Base-by-base conservation (phyloP, 2,888 invertebrate genomes). In the Nomada ferruginata region DNA sequence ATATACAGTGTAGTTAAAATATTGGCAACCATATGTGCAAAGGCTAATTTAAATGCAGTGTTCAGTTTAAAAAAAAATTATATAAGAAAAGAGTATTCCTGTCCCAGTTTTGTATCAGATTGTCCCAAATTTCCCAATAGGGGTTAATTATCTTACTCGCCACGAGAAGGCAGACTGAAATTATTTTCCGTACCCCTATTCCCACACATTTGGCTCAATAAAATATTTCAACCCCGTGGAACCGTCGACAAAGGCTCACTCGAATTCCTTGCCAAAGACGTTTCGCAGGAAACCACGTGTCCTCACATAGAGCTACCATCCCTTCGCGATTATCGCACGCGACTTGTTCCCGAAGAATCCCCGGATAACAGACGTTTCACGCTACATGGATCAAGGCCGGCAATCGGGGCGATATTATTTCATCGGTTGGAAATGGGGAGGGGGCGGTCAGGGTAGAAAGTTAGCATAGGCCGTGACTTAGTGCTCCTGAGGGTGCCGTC, bases 401-500 rank as follows among this genome's bases (percentile, higher is more conserved):
- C 87, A 87, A 87, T 90, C 87, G 87, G 89, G 86, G 85, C 85
- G 89, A 90, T 90, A 91, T 92, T 92, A 92, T 92, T 91, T 92
- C 91, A 89, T 90, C 90, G 90, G 89, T 83, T 86, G 89, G 88
- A 84, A 86, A 87, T 82, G 83, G 87, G 81, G 87, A 65, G 23
- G 64, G 65, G 65, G 66, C 29, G 77, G 76, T 60, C 76, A 73
- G 83, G 61, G 70, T 79, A 69, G 84, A 84, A 87, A 91, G 92
- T 93, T 93, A 92, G 93, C 92, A 92, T 93, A 92, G 91, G 63
- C 87, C 85, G 88, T 93, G 93, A 93, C 93, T 93, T 93, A 93
- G 92, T 93, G 89, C 89, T 92, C 93, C 93, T 93, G 86, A 76
- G 93, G 93, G 93, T 92, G 92, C 88, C 93, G 91, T 93, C 87